Evolutionary conservation across 92 coral and sea anemone genomes (phyloP).

Genomic region (Pocillopora meandrina): DNA sequence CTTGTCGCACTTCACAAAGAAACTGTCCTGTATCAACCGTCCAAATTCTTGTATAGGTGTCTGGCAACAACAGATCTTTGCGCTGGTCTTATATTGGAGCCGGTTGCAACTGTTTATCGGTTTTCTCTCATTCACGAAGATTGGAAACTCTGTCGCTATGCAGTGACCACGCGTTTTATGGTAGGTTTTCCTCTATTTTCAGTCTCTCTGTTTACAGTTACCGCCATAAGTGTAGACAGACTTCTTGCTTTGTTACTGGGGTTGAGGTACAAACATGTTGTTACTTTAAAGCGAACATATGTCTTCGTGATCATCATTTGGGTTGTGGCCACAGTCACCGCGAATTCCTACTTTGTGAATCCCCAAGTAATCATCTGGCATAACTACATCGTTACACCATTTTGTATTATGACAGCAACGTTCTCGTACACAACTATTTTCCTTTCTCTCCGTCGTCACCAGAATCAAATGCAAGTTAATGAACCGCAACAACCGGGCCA

Average conservation of each 20-base stretch:
- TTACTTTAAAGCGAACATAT: conserved; percentile 1
- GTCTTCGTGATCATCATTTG: neutral
- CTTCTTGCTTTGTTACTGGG: conserved; percentile 13
- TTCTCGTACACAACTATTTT: neutral
- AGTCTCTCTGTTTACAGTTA: conserved; percentile 1
- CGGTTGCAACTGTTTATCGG: neutral
- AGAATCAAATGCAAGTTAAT: neutral
- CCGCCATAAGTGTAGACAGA: conserved; percentile 21
- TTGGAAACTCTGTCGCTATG: neutral
- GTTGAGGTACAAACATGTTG: neutral
- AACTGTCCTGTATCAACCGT: too few species aligned
- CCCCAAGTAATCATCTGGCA: neutral
- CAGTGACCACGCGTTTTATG: neutral
- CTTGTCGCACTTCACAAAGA: too few species aligned
- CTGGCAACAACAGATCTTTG: too few species aligned
- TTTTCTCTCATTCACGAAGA: neutral
- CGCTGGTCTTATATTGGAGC: neutral
- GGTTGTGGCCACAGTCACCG: neutral
- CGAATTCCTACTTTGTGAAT: neutral
- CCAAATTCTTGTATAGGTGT: too few species aligned
- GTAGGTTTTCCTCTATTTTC: neutral
- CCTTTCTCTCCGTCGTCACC: neutral
- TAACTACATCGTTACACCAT: neutral
- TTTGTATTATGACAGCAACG: neutral
- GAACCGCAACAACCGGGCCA: neutral